phyloP scores from a whole-genome alignment of 2,888 invertebrate genomes.

The Nymphalis polychloros region DNA sequence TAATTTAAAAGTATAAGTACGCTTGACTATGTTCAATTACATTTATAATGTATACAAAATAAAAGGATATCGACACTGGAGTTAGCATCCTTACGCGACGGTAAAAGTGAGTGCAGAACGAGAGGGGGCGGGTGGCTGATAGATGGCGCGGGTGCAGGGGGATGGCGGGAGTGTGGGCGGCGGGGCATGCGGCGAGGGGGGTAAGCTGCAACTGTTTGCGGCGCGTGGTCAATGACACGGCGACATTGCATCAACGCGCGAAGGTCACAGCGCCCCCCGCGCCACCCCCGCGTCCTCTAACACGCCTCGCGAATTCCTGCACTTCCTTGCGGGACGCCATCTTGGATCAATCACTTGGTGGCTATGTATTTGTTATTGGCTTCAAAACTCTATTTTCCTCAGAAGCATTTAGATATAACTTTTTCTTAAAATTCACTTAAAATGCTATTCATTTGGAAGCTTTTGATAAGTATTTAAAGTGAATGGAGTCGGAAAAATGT shows the following conservation, averaged over 20 bases:
- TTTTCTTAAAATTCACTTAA: conserved; percentile 1
- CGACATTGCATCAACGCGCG: conserved; percentile 81
- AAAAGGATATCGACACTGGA: conserved; percentile 16
- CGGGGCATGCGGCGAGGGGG: conserved; percentile 41
- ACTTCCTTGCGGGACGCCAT: conserved; percentile 70
- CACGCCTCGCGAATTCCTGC: conserved; percentile 60
- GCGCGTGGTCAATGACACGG: conserved; percentile 78
- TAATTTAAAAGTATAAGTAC: conserved; percentile 13
- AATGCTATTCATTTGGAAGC: conserved; percentile 12
- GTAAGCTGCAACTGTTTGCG: conserved; percentile 50
- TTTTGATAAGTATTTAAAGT: conserved; percentile 14
- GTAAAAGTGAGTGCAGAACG: conserved; percentile 29
- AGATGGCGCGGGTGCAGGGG: conserved; percentile 31
- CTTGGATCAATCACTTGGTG: conserved; percentile 65
- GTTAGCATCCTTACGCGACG: conserved; percentile 29
- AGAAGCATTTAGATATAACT: conserved; percentile 3
- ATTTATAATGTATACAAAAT: conserved; percentile 4
- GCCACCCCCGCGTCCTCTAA: conserved; percentile 47
- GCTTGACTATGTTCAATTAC: conserved; percentile 1
- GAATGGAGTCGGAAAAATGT: conserved; percentile 6
- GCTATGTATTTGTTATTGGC: conserved; percentile 30
- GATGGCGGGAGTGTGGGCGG: conserved; percentile 35
- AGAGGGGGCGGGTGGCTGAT: conserved; percentile 29
- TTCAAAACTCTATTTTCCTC: conserved; percentile 18
- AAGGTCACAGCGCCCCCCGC: conserved; percentile 64